These are phyloP conservation scores for Edolisoma coerulescens DNA, from an alignment of 2,113 vertebrate genomes.

Conservation along the genomic window DNA sequence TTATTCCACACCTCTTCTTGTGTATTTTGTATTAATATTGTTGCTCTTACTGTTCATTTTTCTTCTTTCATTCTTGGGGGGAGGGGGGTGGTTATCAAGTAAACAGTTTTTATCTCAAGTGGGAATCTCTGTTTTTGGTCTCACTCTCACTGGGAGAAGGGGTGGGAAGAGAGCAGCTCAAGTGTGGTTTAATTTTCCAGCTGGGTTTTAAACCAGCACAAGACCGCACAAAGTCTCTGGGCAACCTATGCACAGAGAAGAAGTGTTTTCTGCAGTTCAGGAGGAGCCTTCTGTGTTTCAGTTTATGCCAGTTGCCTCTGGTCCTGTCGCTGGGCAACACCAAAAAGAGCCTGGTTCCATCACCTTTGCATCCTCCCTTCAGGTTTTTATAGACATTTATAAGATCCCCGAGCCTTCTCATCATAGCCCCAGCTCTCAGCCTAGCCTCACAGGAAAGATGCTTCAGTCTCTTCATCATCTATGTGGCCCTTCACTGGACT, in stretches of 20 bases:
- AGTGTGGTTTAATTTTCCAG: not conserved
- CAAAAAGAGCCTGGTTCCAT: not conserved
- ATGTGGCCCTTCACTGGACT: not conserved
- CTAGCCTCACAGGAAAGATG: not conserved
- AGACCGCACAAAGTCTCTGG: not conserved
- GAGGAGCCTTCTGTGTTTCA: not conserved
- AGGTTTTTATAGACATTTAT: not conserved
- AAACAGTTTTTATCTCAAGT: not conserved
- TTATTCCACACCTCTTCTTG: not conserved
- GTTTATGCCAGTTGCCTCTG: not conserved
- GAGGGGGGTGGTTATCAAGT: not conserved
- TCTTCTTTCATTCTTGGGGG: not conserved
- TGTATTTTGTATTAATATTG: not conserved
- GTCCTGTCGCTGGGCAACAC: not conserved
- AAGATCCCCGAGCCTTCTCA: fast-evolving
- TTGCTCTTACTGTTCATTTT: not conserved
- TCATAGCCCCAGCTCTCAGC: not conserved
- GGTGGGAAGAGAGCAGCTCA: not conserved
- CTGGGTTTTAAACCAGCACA: not conserved
- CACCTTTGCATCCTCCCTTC: not conserved
- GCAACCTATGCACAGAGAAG: not conserved
- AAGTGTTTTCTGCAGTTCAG: not conserved
- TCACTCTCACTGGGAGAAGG: not conserved
- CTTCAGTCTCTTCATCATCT: not conserved
- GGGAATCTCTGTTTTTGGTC: not conserved